Evolutionary conservation across 2,113 vertebrate species (phyloP).

Genomic region (Myodes glareolus): DNA sequence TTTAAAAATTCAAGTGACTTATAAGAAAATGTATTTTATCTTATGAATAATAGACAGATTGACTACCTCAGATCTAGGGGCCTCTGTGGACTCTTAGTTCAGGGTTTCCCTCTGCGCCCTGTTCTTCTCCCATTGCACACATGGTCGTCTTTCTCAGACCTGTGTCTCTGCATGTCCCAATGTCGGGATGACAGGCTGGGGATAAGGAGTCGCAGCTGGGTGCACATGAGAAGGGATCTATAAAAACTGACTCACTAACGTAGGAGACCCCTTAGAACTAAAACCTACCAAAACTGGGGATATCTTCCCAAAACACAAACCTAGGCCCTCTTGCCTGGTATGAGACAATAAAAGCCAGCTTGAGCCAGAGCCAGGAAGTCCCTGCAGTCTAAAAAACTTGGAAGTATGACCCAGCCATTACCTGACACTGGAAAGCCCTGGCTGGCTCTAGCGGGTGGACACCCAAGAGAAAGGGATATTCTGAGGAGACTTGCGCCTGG

Average conservation of each 20-base stretch:
- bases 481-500: neutral
- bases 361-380: neutral
- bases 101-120: neutral
- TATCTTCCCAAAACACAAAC: slow-evolving; percentile 34
- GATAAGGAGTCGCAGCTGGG: slow-evolving; percentile 4
- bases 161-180: neutral
- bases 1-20: neutral
- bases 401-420: accelerated
- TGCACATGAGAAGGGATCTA: neutral
- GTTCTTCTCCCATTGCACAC: neutral
- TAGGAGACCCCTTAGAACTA: neutral
- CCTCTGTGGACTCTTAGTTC: neutral
- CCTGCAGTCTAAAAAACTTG: neutral
- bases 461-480: too few species aligned
- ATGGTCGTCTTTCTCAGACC: neutral
- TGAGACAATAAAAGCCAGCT: neutral
- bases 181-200: neutral
- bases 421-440: neutral
- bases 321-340: neutral
- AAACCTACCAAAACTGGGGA: neutral
- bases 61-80: neutral
- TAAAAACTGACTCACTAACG: slow-evolving; percentile 51
- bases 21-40: neutral
- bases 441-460: neutral
- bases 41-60: neutral